These are phyloP conservation scores for Cygnus olor DNA, from an alignment of 2,797 vertebrate genomes.

Conservation along the genomic window DNA sequence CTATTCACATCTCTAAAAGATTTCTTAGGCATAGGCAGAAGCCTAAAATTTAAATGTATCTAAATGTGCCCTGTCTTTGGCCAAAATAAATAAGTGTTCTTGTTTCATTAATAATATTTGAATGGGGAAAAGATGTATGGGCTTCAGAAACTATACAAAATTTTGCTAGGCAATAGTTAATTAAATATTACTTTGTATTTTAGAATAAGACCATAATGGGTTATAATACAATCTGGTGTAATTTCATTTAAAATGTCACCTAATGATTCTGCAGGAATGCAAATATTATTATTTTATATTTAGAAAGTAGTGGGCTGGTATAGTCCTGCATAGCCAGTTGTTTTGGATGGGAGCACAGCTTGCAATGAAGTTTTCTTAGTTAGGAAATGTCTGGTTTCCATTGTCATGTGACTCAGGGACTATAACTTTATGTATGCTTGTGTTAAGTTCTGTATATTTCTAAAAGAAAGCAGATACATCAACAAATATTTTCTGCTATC, in stretches of 20 bases:
- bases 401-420: background rate
- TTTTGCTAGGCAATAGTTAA: background rate
- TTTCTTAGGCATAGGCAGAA: background rate
- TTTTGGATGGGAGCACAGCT: background rate
- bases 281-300: background rate
- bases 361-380: background rate
- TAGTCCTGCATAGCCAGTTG: background rate
- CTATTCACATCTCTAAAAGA: background rate
- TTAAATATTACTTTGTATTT: background rate
- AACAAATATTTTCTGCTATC: background rate
- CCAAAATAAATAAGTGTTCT: background rate
- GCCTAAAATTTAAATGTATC: background rate
- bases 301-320: background rate
- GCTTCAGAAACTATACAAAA: background rate
- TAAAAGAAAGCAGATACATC: background rate
- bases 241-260: background rate
- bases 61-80: background rate
- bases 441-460: background rate
- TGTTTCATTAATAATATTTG: background rate
- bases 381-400: background rate
- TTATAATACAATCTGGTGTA: background rate
- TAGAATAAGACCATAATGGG: fast-evolving
- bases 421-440: background rate
- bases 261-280: background rate
- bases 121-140: background rate